phyloP scores from a whole-genome alignment of 2,113 vertebrate genomes.

The Etia nguti region DNA sequence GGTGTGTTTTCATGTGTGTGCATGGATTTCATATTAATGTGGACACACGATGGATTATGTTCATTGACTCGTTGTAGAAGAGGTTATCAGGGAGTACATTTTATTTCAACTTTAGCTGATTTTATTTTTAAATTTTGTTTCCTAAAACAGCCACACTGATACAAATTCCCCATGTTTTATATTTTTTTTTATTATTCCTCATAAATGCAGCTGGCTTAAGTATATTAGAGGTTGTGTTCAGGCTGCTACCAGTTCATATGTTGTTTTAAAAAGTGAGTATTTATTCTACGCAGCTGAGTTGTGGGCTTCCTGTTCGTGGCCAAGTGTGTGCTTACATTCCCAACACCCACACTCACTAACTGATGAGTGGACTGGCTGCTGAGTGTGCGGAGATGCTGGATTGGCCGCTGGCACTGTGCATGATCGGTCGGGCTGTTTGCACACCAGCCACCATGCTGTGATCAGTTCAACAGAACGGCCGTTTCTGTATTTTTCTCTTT shows the following conservation, averaged over 20 bases:
- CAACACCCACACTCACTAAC: conserved; percentile 22
- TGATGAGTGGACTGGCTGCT: conserved; percentile 37
- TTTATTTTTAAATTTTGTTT: neutral
- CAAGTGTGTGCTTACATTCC: conserved; percentile 30
- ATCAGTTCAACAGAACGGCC: neutral
- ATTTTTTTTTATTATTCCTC: neutral
- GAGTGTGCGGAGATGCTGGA: conserved; percentile 11
- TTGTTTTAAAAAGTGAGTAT: conserved; percentile 10
- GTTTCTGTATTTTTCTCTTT: neutral
- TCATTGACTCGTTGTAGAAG: neutral
- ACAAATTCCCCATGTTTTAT: neutral
- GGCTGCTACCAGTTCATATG: neutral
- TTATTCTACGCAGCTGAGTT: conserved; percentile 31
- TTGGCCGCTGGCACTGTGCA: conserved; percentile 50
- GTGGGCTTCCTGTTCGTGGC: conserved; percentile 1
- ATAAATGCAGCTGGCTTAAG: neutral
- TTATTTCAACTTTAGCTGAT: neutral
- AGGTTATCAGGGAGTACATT: neutral
- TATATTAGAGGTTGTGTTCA: neutral
- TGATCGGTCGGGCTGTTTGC: conserved; percentile 49
- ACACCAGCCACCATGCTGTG: conserved; percentile 9
- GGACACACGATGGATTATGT: neutral
- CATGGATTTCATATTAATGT: conserved; percentile 20
- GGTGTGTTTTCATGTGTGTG: conserved; percentile 14
- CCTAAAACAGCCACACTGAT: neutral